phyloP scores from a whole-genome alignment of 2,113 vertebrate species.

The Lepus americanus region DNA sequence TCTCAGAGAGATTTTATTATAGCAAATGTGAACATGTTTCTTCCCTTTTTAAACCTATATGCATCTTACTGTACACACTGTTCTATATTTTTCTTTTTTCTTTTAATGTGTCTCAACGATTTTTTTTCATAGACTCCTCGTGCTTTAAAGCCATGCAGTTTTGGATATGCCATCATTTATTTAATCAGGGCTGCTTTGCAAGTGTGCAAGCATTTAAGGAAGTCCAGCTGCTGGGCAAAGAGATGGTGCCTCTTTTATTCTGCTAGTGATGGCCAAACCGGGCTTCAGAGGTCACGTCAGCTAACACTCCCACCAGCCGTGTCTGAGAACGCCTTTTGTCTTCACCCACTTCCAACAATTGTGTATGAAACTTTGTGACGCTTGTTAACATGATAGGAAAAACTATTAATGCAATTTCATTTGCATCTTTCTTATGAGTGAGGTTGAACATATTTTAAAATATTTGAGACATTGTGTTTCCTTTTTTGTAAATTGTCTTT shows the following conservation, averaged over 20 bases:
- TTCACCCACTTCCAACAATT: not conserved
- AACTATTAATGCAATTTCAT: not conserved
- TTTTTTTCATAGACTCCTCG: not conserved
- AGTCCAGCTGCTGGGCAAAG: not conserved
- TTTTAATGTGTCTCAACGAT: not conserved
- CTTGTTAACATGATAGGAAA: not conserved
- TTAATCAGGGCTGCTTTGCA: conserved; percentile 17
- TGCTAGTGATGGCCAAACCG: not conserved
- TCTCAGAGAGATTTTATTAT: conserved; percentile 19
- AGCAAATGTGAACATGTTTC: not conserved
- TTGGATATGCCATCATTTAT: not conserved
- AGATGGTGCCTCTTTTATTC: not conserved
- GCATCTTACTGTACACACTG: not conserved
- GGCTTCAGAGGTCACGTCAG: not conserved
- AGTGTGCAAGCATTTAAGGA: not conserved
- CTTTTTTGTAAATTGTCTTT: not conserved
- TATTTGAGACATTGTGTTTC: not conserved
- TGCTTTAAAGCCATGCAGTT: not conserved
- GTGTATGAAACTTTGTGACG: not conserved
- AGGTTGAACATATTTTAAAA: not conserved
- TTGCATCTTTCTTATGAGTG: no score
- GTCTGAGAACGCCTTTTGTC: not conserved
- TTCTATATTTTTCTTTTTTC: not conserved
- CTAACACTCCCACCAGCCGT: not conserved
- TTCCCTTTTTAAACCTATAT: not conserved